Evolutionary conservation across 2,113 vertebrate species (phyloP), one percentile per base, ranked within the genome.

Genomic region (Leiothrix lutea): DNA sequence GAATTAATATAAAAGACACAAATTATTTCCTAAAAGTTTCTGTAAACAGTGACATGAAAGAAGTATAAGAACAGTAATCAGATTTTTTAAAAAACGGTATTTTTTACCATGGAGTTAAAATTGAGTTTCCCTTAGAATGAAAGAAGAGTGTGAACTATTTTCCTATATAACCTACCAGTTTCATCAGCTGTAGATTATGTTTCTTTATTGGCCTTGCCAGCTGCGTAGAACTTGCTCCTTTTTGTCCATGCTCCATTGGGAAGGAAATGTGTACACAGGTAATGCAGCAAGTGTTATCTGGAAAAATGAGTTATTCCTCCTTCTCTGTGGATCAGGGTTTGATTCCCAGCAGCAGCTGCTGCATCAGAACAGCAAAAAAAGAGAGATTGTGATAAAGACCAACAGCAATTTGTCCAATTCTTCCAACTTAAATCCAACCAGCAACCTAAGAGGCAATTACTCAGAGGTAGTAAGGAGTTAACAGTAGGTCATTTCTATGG

Each of bases 381-480:
- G 9, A 58, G 29, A 44, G 48, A 51, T 83, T 0, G 2, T 38
- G 65, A 83, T 65, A 69, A 90, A 93, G 36, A 81, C 64, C 84
- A 89, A 84, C 9, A 80, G 47, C 65, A 94, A 81, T 92, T 88
- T 65, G 74, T 40, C 82, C 91, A 96, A 38, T 58, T 60, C 57
- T 62, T 44, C 61, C 91, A 57, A 72, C 47, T 72, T 88, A 89
- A 82, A 93, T 86, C 45, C 48, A 72, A 90, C 56, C 23, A 25
- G 60, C 56, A 86, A 91, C 42, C 48, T 88, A 90, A 79, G 67
- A 56, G 86, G 56, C 54, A 86, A 60, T 70, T 92, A 67, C 53
- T 95, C 78, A 89, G 67, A 87, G 14, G 67, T 25, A 91, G 53
- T 48, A 92, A 56, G 58, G 85, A 81, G 36, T 58, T 40, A 62